Base-by-base conservation (phyloP, 2,797 vertebrate genomes). In the Cynodonichthys magdalenae region DNA sequence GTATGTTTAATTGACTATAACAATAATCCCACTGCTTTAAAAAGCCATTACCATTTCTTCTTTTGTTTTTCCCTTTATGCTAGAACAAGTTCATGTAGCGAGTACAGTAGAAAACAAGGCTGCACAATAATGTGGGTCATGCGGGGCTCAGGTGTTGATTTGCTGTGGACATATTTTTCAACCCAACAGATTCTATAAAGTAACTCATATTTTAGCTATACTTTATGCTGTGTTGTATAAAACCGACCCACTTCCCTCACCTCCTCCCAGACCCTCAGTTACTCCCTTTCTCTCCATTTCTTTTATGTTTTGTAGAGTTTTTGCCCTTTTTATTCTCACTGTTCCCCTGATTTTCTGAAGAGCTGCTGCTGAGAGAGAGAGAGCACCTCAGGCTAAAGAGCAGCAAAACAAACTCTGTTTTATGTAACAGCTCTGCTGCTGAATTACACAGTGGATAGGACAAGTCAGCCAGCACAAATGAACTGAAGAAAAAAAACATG, bases 391-490 rank as follows among this genome's bases (percentile, higher is more conserved):
- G 88, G 89, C 84, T 72, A 81, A 74, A 89, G 75, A 87, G 83
- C 81, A 85, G 82, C 80, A 80, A 84, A 88, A 80, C 81, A 91
- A 90, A 86, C 76, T 77, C 75, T 59, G 19, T 77, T 69, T 92
- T 92, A 90, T 69, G 14, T 92, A 93, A 93, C 52, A 0, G 51
- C 84, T 77, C 53, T 52, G 28, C 66, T 77, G 75, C 73, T 63
- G 66, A 75, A 67, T 71, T 73, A 65, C 80, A 74, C 80, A 68
- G 62, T 41, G 54, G 57, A 50, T 60, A 65, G 34, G 64, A 58
- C 18, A 31, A 28, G 29, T 63, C 59, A 71, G 44, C 31, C 36
- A 58, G 79, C 31, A 52, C 66, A 74, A 79, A 74, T 34, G 27
- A 73, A 62, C 27, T 50, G 53, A 52, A 50, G 47, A 41, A 11